Conservation (phyloP, 2,113 vertebrate species). For the Chinchilla lanigera region DNA sequence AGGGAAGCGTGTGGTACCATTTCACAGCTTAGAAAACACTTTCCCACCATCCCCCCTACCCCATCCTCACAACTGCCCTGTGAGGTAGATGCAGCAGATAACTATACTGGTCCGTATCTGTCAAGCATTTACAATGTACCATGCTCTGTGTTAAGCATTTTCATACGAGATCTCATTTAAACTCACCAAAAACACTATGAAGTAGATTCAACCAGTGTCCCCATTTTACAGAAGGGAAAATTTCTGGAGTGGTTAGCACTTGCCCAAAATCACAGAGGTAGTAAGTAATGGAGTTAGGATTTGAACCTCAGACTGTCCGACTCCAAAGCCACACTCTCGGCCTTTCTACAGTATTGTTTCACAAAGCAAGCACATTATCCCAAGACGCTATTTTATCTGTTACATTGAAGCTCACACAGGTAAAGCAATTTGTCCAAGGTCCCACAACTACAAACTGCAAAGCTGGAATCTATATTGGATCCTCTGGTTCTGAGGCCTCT, state of each 20-base stretch:
- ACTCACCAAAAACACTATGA: conserved; percentile 29
- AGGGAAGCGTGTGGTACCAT: not conserved
- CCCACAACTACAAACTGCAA: not conserved
- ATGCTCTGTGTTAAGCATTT: not conserved
- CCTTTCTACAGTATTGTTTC: not conserved
- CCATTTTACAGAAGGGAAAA: conserved; percentile 68
- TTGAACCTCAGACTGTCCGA: not conserved
- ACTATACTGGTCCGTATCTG: not conserved
- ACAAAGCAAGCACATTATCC: not conserved
- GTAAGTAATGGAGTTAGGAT: conserved; percentile 29
- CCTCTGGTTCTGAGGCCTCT: not conserved
- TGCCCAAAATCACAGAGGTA: conserved; percentile 70
- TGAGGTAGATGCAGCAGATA: conserved; percentile 67
- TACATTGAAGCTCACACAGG: conserved; percentile 11
- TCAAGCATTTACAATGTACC: not conserved
- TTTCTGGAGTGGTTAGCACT: not conserved
- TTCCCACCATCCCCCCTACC: not conserved
- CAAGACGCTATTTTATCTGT: not conserved
- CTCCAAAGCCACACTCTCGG: conserved; percentile 40
- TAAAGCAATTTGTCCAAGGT: conserved; percentile 9
- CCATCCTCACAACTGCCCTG: conserved; percentile 52
- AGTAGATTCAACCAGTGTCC: not conserved
- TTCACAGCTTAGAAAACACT: conserved; percentile 40
- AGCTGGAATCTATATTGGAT: not conserved
- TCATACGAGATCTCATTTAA: conserved; percentile 2